These are phyloP conservation scores for Diloba caeruleocephala DNA, from an alignment of 2,888 invertebrate species.

Conservation along the genomic window DNA sequence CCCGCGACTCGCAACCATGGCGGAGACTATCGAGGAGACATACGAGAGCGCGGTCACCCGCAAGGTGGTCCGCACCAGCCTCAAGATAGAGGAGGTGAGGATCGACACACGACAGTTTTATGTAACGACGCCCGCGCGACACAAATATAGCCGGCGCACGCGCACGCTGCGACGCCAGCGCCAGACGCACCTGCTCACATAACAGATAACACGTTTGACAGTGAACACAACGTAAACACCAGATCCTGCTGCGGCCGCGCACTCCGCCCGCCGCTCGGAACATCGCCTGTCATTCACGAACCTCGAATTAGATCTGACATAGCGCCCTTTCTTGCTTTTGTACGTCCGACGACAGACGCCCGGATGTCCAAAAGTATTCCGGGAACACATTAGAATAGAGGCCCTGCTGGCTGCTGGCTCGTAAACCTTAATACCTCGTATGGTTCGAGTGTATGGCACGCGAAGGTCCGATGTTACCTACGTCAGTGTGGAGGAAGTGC, in stretches of 20 bases:
- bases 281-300: constrained; percentile 45
- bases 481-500: constrained; percentile 81
- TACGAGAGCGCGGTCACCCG: constrained; percentile 92
- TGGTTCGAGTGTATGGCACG: constrained; percentile 55
- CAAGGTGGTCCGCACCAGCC: constrained; percentile 91
- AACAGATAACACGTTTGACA: constrained; percentile 85
- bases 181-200: constrained; percentile 82
- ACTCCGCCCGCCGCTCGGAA: constrained; percentile 37
- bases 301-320: constrained; percentile 21
- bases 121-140: constrained; percentile 81
- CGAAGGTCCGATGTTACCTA: constrained; percentile 74
- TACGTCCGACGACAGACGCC: constrained; percentile 62
- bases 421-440: constrained; percentile 39
- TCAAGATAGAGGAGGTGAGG: constrained; percentile 93
- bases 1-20: constrained; percentile 88
- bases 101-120: constrained; percentile 79
- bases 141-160: constrained; percentile 76
- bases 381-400: constrained; percentile 58
- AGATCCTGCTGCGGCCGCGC: constrained; percentile 55
- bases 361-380: constrained; percentile 75
- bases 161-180: constrained; percentile 68
- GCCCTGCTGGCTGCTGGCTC: constrained; percentile 26
- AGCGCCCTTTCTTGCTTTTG: constrained; percentile 52
- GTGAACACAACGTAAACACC: constrained; percentile 85
- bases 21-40: constrained; percentile 92